Evolutionary conservation across 1,140 invertebrate genomes (phyloP).

Genomic region (Mya arenaria): DNA sequence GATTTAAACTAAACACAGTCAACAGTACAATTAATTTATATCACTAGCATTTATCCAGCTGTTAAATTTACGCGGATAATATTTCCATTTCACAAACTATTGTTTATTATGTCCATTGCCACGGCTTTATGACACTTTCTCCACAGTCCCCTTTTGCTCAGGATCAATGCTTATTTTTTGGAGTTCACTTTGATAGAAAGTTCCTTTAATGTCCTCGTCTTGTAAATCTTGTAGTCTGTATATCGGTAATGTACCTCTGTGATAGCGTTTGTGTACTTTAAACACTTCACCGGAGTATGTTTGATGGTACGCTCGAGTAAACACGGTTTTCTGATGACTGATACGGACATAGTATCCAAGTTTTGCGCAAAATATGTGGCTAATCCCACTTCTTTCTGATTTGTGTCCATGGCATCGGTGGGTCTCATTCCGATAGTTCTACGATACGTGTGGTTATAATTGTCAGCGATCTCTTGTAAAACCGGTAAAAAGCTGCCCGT

Average conservation of each 20-base stretch:
- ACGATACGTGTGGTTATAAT: too few relatives aligned
- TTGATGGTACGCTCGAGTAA: slow-evolving; percentile 43
- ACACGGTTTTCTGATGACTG: slow-evolving; percentile 34
- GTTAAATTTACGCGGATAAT: slow-evolving; percentile 37
- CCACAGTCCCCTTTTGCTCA: slow-evolving; percentile 26
- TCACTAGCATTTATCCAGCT: background rate
- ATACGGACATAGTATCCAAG: slow-evolving; percentile 48
- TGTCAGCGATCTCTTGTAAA: too few relatives aligned
- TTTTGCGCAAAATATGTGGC: background rate
- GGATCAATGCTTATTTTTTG: slow-evolving; percentile 29
- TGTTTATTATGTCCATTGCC: slow-evolving; percentile 52
- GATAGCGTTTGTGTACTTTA: slow-evolving; percentile 3
- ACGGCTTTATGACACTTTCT: slow-evolving; percentile 41
- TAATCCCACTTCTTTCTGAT: background rate
- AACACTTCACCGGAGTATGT: slow-evolving; percentile 56
- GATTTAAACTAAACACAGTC: too few relatives aligned
- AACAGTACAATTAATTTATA: too few relatives aligned
- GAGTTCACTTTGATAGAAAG: slow-evolving; percentile 45
- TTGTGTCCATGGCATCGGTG: background rate
- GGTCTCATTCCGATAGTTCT: too few relatives aligned
- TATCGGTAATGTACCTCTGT: slow-evolving; percentile 22
- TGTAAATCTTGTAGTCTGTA: slow-evolving; percentile 31
- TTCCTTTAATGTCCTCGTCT: slow-evolving; percentile 40
- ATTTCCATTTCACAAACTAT: slow-evolving; percentile 44
- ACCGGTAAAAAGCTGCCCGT: too few relatives aligned